Evolutionary conservation across 1,140 invertebrate genomes (phyloP).

Genomic region (Zaprionus gabonicus): DNA sequence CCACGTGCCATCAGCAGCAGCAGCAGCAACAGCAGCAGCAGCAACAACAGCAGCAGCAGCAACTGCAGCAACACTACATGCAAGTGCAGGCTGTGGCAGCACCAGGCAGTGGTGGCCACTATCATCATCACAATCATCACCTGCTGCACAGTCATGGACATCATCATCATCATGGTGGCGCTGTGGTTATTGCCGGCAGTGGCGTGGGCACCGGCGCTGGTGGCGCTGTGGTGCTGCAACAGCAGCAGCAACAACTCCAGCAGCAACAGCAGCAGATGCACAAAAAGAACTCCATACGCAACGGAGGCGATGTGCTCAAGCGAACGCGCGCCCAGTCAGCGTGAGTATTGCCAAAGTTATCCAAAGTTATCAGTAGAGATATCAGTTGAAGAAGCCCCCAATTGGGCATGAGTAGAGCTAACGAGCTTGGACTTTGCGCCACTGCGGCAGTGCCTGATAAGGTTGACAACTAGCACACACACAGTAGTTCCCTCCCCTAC

Average conservation of each 20-base stretch:
- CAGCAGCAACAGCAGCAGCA: slow-evolving; percentile 67
- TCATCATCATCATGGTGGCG: slow-evolving; percentile 84
- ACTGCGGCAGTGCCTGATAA: slow-evolving; percentile 19
- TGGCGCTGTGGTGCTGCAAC: slow-evolving; percentile 83
- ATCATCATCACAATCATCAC: slow-evolving; percentile 79
- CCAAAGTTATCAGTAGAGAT: slow-evolving; percentile 2
- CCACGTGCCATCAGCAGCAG: slow-evolving; percentile 83
- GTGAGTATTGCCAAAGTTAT: slow-evolving; percentile 85
- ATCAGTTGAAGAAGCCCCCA: neutral
- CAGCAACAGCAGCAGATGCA: slow-evolving; percentile 85
- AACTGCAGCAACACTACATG: slow-evolving; percentile 56
- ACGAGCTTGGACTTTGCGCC: slow-evolving; percentile 64
- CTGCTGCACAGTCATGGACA: slow-evolving; percentile 83
- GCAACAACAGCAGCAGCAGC: slow-evolving; percentile 72
- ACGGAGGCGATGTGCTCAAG: slow-evolving; percentile 88
- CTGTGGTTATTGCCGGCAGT: slow-evolving; percentile 81
- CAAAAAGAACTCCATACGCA: slow-evolving; percentile 89
- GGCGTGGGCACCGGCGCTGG: slow-evolving; percentile 76
- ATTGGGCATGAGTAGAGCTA: neutral
- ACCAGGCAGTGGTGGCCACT: slow-evolving; percentile 85
- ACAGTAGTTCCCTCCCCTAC: neutral
- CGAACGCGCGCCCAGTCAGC: slow-evolving; percentile 88
- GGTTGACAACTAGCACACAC: neutral
- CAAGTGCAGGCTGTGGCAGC: slow-evolving; percentile 72
- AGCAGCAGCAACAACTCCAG: slow-evolving; percentile 63